Percentiles rank a stretch among this genome's conserved stretches.
Evolutionary conservation across 2,797 vertebrate species (phyloP).

Genomic region (Eurystomus glaucurus): DNA sequence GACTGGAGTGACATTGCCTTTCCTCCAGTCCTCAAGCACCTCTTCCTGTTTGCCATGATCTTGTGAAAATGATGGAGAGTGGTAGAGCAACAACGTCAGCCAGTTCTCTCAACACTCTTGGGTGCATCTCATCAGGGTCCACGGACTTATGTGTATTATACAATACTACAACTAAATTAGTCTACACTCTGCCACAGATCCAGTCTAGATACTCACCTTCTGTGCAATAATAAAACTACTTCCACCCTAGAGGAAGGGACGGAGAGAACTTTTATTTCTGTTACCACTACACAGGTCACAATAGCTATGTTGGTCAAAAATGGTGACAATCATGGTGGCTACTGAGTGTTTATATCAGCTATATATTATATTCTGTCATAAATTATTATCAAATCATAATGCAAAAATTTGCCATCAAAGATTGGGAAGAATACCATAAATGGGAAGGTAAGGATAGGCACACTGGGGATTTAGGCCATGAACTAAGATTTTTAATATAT

Average conservation of each 20-base stretch:
- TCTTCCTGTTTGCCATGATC: too few relatives aligned
- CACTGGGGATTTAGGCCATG: accelerated
- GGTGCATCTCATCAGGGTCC: too few relatives aligned
- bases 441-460: accelerated
- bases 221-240: neutral
- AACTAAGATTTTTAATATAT: accelerated
- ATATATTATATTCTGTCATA: neutral
- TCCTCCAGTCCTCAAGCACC: too few relatives aligned
- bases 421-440: neutral
- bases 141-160: neutral
- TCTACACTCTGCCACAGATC: neutral
- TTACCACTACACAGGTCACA: neutral
- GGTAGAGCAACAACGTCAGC: too few relatives aligned
- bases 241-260: neutral
- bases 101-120: too few relatives aligned
- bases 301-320: neutral
- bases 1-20: too few relatives aligned
- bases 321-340: accelerated
- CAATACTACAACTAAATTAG: accelerated
- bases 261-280: neutral
- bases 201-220: neutral
- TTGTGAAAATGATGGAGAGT: too few relatives aligned
- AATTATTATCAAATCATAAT: neutral
- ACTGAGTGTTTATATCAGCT: neutral
- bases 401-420: neutral